Conservation (phyloP, 2,888 invertebrate genomes). For the Cecidostiba fungosa region DNA sequence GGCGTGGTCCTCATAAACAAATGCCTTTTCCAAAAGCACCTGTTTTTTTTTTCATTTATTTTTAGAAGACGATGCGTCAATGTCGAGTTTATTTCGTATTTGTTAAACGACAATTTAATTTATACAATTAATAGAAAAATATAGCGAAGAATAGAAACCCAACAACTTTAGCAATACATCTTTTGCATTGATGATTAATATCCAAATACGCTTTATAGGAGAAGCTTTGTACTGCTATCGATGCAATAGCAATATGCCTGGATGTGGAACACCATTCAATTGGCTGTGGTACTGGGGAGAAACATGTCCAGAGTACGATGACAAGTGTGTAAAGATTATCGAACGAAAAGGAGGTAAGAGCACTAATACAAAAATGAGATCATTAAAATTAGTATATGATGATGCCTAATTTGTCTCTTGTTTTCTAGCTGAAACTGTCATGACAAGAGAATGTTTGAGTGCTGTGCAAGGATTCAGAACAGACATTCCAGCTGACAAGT, state of each 20-base stretch:
- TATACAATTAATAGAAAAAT: not conserved
- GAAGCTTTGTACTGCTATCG: constrained; percentile 92
- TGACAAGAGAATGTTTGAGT: constrained; percentile 93
- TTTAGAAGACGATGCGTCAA: not conserved
- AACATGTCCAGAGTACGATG: constrained; percentile 90
- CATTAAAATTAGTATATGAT: not conserved
- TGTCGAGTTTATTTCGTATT: not conserved
- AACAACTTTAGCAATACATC: not conserved
- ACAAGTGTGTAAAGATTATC: constrained; percentile 94
- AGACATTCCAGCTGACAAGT: constrained; percentile 95
- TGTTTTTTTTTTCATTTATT: not conserved
- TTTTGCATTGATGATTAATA: constrained; percentile 10
- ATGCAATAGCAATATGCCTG: constrained; percentile 94
- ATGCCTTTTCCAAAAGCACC: not conserved
- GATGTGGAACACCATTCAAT: constrained; percentile 92
- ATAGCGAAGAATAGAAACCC: not conserved
- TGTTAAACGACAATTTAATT: not conserved
- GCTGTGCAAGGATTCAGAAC: constrained; percentile 88
- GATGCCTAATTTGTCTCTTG: constrained; percentile 15
- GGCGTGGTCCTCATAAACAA: constrained; percentile 60
- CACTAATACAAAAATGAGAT: constrained; percentile 19
- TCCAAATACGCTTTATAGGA: constrained; percentile 70
- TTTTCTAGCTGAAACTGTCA: constrained; percentile 87
- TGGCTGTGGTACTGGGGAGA: constrained; percentile 90
- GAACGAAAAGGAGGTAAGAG: constrained; percentile 90